Conservation (phyloP, 2,888 invertebrate genomes). For the Netelia inedita region DNA sequence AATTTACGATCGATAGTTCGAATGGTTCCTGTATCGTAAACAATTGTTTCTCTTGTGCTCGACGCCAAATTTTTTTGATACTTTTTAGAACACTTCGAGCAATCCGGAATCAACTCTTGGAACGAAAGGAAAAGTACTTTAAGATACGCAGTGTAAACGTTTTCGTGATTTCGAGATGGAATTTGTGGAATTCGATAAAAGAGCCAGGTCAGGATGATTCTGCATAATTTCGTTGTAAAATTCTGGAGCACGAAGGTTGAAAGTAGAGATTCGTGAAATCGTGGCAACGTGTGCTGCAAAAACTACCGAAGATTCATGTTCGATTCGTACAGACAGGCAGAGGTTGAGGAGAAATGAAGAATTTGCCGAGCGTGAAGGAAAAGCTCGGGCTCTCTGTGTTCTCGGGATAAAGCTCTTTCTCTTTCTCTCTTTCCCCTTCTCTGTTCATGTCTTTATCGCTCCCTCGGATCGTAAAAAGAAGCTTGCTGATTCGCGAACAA, state of each 20-base stretch:
- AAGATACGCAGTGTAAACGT: too few species aligned
- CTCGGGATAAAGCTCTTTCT: slow-evolving; percentile 30
- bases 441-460: not conserved
- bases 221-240: too few species aligned
- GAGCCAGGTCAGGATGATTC: too few species aligned
- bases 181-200: too few species aligned
- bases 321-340: not conserved
- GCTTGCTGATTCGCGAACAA: slow-evolving; percentile 50
- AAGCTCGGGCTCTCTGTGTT: not conserved
- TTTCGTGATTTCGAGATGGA: too few species aligned
- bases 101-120: too few species aligned
- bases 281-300: not conserved
- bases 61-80: too few species aligned
- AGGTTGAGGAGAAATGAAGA: slow-evolving; percentile 9
- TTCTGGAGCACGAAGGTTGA: not conserved
- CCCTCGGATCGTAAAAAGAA: slow-evolving; percentile 15
- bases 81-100: too few species aligned
- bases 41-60: too few species aligned
- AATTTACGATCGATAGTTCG: too few species aligned
- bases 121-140: too few species aligned
- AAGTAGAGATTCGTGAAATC: not conserved
- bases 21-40: too few species aligned
- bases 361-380: slow-evolving; percentile 13
- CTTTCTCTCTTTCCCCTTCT: slow-evolving; percentile 1
- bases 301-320: not conserved